A percentile compares a stretch with the other conserved stretches of the same genome.
Conservation (phyloP, 1,140 invertebrate species). For the Ephestia elutella region DNA sequence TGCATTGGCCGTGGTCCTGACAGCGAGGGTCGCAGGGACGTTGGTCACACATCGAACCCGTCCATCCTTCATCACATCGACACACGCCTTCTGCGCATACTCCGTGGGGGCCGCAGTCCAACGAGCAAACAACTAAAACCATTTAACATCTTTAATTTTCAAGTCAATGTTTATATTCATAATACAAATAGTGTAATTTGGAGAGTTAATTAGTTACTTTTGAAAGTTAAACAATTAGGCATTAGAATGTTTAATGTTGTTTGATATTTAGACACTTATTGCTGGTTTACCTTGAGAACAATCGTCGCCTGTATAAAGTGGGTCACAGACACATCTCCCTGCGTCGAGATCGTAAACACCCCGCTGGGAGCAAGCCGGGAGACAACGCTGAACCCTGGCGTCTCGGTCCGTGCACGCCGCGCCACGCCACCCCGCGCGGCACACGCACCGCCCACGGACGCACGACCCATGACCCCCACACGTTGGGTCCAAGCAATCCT, state of each 20-base stretch:
- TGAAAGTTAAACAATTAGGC: too few species aligned
- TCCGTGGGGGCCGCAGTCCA: slow-evolving; percentile 93
- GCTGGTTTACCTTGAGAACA: slow-evolving; percentile 85
- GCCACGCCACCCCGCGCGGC: slow-evolving; percentile 96
- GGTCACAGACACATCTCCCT: slow-evolving; percentile 90
- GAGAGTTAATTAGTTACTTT: too few species aligned
- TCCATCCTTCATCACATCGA: slow-evolving; percentile 93
- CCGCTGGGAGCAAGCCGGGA: slow-evolving; percentile 92
- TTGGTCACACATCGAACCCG: slow-evolving; percentile 91
- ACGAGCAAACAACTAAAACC: slow-evolving; percentile 87
- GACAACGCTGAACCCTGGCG: slow-evolving; percentile 90
- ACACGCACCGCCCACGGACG: slow-evolving; percentile 94
- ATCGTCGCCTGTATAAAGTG: slow-evolving; percentile 91
- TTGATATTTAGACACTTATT: too few species aligned
- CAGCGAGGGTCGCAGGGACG: slow-evolving; percentile 92
- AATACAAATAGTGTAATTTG: too few species aligned
- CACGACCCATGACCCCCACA: slow-evolving; percentile 95
- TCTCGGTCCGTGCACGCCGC: slow-evolving; percentile 90
- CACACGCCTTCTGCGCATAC: slow-evolving; percentile 92
- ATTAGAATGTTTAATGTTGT: too few species aligned
- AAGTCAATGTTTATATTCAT: too few species aligned
- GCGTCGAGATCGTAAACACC: slow-evolving; percentile 92
- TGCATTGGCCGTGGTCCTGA: slow-evolving; percentile 95
- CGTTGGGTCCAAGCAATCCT: slow-evolving; percentile 88
- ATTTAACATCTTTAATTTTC: too few species aligned